Base-by-base conservation (phyloP, 1,140 invertebrate genomes). In the Meloidogyne chitwoodi region DNA sequence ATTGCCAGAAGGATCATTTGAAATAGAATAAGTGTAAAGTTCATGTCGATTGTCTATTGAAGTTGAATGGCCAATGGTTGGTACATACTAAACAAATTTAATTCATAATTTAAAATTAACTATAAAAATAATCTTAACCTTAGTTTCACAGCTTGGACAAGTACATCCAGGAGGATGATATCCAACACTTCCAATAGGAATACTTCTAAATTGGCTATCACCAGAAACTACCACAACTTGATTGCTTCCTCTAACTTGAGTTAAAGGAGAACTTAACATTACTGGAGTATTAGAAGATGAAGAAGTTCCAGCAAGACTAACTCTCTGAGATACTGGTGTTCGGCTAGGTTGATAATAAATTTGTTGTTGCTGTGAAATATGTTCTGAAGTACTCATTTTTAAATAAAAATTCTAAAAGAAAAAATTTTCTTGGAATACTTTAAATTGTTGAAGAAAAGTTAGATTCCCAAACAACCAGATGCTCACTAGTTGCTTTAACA, bases 161-260 rank as follows among this genome's bases (percentile, higher is more conserved):
- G 24, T 48, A 64, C 71, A 73, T 14, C 56, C 61, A 41, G 71
- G 24, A 63, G 38, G 56, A 61, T 73, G 64, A 73, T 73, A 61
- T 34, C 56, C 71, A 24, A 73, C 71, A n/a, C 71, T 63, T 27
- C 22, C 41, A 26, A 61, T 70, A 29, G 44, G 61, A 16, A 64
- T 10, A 34, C 56, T 61, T 41, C 48, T 73, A 24, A 56, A 56
- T n/a, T 56, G 48, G 10, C 10, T 56, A 56, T 56, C 48, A 5
- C 71, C 71, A 34, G 71, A 73, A 24, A 73, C 71, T 2, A 73
- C 56, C 38, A 73, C 71, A 12, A 73, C 29, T 64, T 73, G 71
- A 34, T 31, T 44, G 11, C 38, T 31, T 61, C 64, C 71, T 56
- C 62, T 29, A 73, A 34, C 48, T 22, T 56, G 16, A 38, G 34